Evolutionary conservation across 2,113 vertebrate species (phyloP).

Genomic region (Dissostichus mawsoni): DNA sequence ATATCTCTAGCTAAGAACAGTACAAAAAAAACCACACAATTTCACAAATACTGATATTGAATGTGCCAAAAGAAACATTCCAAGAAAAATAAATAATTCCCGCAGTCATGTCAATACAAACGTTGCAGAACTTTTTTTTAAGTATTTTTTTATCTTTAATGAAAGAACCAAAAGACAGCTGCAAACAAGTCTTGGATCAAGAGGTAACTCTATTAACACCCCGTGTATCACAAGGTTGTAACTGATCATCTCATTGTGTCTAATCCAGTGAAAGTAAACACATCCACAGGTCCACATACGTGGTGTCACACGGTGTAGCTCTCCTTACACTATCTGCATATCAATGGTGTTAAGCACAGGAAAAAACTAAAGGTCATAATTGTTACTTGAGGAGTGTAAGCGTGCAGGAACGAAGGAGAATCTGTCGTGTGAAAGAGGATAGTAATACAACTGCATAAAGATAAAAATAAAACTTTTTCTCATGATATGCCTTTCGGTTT

Average conservation of each 20-base stretch:
- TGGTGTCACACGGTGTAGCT: neutral
- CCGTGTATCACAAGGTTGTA: neutral
- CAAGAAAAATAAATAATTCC: neutral
- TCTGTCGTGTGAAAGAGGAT: neutral
- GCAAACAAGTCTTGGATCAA: constrained; percentile 1
- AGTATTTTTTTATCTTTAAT: neutral
- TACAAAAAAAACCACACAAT: neutral
- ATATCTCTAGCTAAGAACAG: neutral
- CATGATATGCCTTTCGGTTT: too few relatives aligned
- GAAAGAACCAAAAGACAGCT: neutral
- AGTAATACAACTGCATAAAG: neutral
- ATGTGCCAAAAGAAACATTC: neutral
- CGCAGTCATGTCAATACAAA: neutral
- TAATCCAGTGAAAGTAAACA: constrained; percentile 26
- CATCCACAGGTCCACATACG: neutral
- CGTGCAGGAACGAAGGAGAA: neutral
- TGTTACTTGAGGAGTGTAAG: neutral
- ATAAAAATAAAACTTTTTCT: neutral
- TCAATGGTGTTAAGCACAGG: neutral
- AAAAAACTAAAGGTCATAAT: neutral
- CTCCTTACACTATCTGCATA: neutral
- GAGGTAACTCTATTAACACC: neutral
- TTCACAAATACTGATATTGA: neutral
- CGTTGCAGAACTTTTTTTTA: neutral
- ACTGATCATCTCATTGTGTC: neutral